phyloP scores from a whole-genome alignment of 2,113 vertebrate genomes.

The Etheostoma cragini region DNA sequence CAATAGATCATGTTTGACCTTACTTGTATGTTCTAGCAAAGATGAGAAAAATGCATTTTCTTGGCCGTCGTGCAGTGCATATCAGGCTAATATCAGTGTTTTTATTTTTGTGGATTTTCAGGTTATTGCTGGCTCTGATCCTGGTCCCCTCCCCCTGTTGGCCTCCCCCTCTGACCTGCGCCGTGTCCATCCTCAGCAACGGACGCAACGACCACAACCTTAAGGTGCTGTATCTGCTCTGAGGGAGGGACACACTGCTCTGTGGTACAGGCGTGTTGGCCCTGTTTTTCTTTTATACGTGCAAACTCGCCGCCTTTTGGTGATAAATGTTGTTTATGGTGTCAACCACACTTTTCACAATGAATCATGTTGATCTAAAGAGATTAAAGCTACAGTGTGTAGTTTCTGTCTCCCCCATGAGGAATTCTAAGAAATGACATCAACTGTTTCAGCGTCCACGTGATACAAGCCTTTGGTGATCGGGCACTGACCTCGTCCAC shows the following conservation, averaged over 20 bases:
- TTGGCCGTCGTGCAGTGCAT: not conserved
- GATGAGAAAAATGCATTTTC: not conserved
- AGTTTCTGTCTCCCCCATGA: no score
- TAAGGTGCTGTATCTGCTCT: slow-evolving; percentile 74
- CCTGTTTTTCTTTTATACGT: not conserved
- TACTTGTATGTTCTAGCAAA: not conserved
- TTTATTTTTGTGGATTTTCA: slow-evolving; percentile 17
- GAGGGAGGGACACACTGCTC: not conserved
- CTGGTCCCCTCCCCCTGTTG: slow-evolving; percentile 87
- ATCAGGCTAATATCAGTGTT: not conserved
- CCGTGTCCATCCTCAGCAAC: slow-evolving; percentile 86
- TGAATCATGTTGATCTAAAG: no score
- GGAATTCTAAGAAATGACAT: no score
- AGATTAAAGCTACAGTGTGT: no score
- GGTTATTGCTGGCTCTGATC: slow-evolving; percentile 87
- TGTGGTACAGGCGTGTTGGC: no score
- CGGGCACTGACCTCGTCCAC: no score
- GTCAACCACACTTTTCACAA: no score
- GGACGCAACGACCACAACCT: slow-evolving; percentile 85
- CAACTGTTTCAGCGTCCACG: no score
- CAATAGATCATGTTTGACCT: not conserved
- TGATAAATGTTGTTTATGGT: no score
- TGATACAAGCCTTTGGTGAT: no score
- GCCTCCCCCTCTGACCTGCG: slow-evolving; percentile 88
- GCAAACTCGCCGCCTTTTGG: not conserved